Evolutionary conservation across 2,888 invertebrate species (phyloP), one percentile per base, ranked within the genome.

Genomic region (Parnassius orleans): DNA sequence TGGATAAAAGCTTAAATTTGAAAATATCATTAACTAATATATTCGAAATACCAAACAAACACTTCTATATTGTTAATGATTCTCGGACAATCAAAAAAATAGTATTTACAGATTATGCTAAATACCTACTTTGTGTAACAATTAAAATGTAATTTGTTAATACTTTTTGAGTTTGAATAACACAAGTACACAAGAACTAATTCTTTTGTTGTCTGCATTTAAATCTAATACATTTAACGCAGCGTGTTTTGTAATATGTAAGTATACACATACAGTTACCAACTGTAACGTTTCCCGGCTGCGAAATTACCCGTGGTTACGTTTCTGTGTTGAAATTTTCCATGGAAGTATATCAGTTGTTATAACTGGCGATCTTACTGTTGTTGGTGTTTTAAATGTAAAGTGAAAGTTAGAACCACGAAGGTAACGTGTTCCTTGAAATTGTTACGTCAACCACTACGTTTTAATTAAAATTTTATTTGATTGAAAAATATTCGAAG

Each of bases 371-470:
- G 10, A 52, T 58, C 44, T 57, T 14, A 53, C 12, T 51, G 53
- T 14, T 14, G 46, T 52, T 52, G 42, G n/a, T 10, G 47, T 48
- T 54, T 24, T 54, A 9, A 55, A 53, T 44, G 11, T 54, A 15
- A 63, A 63, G 57, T 63, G 63, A 63, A 63, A 63, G 63, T 63
- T 54, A 48, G 15, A 15, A 12, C 9, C 33, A 54, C 14, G 43
- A 54, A 54, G 50, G 58, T 58, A 43, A 50, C 50, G 24, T 33
- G 47, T 44, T 50, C 57, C 55, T 63, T 63, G 58, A 63, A 58
- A 51, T 51, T 56, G n/a, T 46, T 51, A 43, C 55, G 9, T 53
- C 53, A 33, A 33, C 10, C 46, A n/a, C 24, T 55, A 46, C 10
- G 12, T 55, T 47, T 55, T 54, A 52, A 33, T 33, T 41, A 52